These are phyloP conservation scores for Brachionus asplanchnoidis DNA, from an alignment of 1,140 invertebrate genomes.

Conservation along the genomic window DNA sequence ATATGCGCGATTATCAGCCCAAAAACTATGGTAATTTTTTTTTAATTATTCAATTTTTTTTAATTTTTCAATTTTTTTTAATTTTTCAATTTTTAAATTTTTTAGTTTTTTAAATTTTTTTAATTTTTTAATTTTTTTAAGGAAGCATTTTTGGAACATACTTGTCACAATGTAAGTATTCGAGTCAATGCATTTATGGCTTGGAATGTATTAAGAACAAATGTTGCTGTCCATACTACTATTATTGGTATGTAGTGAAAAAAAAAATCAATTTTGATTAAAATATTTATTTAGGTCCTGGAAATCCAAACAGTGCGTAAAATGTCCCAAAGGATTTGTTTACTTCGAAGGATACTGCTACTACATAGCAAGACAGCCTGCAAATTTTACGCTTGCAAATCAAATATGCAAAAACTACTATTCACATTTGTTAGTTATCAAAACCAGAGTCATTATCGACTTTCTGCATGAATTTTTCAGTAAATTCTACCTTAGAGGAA, in stretches of 20 bases:
- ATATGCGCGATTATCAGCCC: not conserved
- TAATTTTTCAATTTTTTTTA: too few relatives aligned
- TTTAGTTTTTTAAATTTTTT: too few relatives aligned
- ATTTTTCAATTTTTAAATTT: too few relatives aligned
- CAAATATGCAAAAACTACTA: not conserved
- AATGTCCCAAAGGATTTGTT: conserved; percentile 1
- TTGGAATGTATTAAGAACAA: not conserved
- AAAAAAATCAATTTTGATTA: not conserved
- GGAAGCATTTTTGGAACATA: not conserved
- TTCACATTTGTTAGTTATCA: not conserved
- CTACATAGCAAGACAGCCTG: not conserved
- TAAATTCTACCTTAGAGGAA: not conserved
- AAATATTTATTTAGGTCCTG: not conserved
- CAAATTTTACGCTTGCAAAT: not conserved
- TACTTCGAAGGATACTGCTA: not conserved
- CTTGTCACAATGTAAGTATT: not conserved
- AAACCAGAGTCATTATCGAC: not conserved
- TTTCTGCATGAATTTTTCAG: not conserved
- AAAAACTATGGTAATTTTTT: not conserved
- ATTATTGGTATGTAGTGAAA: not conserved
- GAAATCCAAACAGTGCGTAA: not conserved
- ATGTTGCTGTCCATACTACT: not conserved
- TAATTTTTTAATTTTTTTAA: not conserved
- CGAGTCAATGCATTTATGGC: not conserved
- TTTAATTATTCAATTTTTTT: too few relatives aligned